Percentiles rank a stretch among this genome's conserved stretches.
phyloP scores from a whole-genome alignment of 2,113 vertebrate genomes.

The Nothoprocta pentlandii region DNA sequence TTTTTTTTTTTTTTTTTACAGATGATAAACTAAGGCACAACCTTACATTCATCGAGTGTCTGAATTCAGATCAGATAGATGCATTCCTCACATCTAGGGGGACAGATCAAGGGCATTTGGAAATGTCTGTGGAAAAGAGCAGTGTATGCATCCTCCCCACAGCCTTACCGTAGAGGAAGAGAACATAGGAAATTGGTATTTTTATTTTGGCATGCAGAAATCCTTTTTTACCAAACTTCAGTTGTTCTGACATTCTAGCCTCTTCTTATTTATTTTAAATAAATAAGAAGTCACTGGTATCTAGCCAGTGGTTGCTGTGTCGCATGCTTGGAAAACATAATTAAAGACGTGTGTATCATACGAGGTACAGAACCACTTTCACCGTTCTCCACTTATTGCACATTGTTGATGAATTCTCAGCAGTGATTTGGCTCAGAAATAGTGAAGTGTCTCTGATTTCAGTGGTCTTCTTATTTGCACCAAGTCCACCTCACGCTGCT shows the following conservation, averaged over 20 bases:
- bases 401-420: conserved; percentile 53
- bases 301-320: conserved; percentile 21
- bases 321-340: conserved; percentile 34
- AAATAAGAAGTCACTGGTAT: not conserved
- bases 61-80: not conserved
- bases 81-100: not conserved
- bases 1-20: not conserved
- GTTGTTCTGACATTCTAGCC: not conserved
- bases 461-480: conserved; percentile 33
- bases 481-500: not conserved
- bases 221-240: conserved; percentile 18
- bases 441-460: not conserved
- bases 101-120: not conserved
- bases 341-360: conserved; percentile 44
- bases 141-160: not conserved
- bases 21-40: not conserved
- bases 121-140: not conserved
- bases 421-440: conserved; percentile 34
- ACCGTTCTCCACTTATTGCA: not conserved
- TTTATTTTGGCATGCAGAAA: not conserved
- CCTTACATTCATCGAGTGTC: not conserved
- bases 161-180: not conserved
- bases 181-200: not conserved
- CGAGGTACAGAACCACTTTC: not conserved
- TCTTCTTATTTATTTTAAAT: not conserved